phyloP scores from a whole-genome alignment of 2,113 vertebrate species.

The Apteryx mantelli region DNA sequence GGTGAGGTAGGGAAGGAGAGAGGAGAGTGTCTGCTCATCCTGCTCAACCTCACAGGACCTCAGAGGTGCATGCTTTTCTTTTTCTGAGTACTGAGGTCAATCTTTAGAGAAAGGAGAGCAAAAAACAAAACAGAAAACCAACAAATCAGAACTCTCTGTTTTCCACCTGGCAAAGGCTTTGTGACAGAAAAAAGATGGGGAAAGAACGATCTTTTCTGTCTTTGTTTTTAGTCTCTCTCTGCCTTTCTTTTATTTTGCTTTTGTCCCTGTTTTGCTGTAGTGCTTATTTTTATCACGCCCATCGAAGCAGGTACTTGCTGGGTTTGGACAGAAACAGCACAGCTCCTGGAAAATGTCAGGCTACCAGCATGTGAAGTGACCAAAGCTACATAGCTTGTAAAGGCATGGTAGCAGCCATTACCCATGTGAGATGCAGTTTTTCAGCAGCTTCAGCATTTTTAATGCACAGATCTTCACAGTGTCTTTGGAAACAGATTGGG shows the following conservation, averaged over 20 bases:
- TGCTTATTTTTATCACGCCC: background rate
- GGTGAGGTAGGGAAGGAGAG: background rate
- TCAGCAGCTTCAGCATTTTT: background rate
- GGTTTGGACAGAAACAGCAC: background rate
- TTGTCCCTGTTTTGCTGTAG: background rate
- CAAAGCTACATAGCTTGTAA: background rate
- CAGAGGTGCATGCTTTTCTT: accelerated
- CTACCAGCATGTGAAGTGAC: background rate
- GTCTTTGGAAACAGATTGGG: background rate
- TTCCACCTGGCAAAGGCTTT: background rate
- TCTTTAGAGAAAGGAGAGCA: background rate
- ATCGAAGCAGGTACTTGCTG: background rate
- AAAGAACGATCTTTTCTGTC: background rate
- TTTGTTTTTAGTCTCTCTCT: background rate
- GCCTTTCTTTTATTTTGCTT: background rate
- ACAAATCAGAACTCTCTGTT: background rate
- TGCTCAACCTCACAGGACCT: background rate
- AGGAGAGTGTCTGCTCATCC: background rate
- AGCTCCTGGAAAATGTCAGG: background rate
- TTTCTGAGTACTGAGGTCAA: background rate
- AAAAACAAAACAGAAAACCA: background rate
- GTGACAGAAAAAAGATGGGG: background rate
- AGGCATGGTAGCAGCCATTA: background rate
- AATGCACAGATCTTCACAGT: no score
- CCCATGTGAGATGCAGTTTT: background rate